Percentiles rank a stretch among this genome's conserved stretches.
phyloP scores from a whole-genome alignment of 2,888 invertebrate species.

The Teleogryllus oceanicus region DNA sequence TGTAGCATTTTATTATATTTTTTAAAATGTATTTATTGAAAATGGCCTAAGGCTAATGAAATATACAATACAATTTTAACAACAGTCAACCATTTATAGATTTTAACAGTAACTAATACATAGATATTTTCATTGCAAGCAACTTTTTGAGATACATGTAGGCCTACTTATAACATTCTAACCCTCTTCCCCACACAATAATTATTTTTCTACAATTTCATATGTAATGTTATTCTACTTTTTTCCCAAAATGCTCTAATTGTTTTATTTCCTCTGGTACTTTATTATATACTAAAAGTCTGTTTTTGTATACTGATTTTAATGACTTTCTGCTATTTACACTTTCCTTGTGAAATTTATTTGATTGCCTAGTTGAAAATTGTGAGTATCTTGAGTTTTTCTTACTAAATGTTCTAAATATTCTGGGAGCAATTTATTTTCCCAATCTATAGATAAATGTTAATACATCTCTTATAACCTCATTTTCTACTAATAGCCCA shows the following conservation, averaged over 20 bases:
- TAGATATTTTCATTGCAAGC: too few species aligned
- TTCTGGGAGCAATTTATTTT: neutral
- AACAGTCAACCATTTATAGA: too few species aligned
- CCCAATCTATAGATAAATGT: neutral
- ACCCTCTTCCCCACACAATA: neutral
- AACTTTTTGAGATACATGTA: too few species aligned
- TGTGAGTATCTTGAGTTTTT: constrained; percentile 27
- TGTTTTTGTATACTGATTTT: neutral
- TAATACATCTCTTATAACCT: neutral
- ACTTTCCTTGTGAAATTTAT: neutral
- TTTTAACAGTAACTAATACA: too few species aligned
- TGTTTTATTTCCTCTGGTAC: neutral
- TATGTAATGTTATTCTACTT: neutral
- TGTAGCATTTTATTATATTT: too few species aligned
- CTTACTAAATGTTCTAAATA: neutral
- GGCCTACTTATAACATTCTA: too few species aligned
- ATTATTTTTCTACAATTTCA: neutral
- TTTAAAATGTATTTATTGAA: too few species aligned
- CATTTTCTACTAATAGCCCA: neutral
- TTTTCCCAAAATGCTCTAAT: neutral
- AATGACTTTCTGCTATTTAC: neutral
- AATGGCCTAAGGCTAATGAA: too few species aligned
- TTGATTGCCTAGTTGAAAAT: neutral
- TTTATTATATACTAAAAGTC: neutral
- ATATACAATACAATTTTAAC: too few species aligned